Evolutionary conservation across 2,888 invertebrate species (phyloP), one percentile per base, ranked within the genome.

Genomic region (Acleris laterana): DNA sequence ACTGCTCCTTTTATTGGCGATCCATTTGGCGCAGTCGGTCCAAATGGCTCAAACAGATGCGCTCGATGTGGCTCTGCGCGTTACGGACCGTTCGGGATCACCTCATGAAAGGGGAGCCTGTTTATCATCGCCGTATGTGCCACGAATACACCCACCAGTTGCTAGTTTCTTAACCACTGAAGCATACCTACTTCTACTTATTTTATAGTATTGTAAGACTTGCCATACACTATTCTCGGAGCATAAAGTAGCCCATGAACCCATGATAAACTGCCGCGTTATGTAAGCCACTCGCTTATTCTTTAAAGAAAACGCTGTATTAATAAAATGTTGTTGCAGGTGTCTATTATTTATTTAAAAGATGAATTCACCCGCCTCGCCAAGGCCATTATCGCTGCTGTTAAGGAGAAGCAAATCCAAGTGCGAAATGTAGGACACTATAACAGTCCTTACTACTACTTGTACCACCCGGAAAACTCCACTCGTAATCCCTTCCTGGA

Each of bases 401-500:
- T 98, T 56, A 93, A 94, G 61, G 91, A 94, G 32, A 95, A 96
- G 20, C 96, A 96, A 49, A 96, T 97, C 71, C 93, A 94, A 7
- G 95, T 97, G 4, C 94, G 95, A 42, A 94, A 94, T 60, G 79
- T 87, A 19, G 84, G 88, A 81, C 84, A 85, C 55, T 93, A 93
- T 77, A 74, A 81, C 55, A 87, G 90, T 71, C 89, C 90, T 63
- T 92, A 97, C 87, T 96, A 97, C 84, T 96, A 97, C 84, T 90
- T 89, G 71, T 86, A 89, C 74, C 78, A 80, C 62, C 76, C 80
- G 49, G 96, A 97, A 77, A 96, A 96, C 70, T 96, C 97, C 85
- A 95, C 95, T 78, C 94, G 95, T 57, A 98, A 98, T 93, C 98
- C 98, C 0, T 98, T 98, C 84, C 93, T 96, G 77, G 94, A 95